Conservation (phyloP, 2,888 invertebrate species). For the Drosophila paranaensis region DNA sequence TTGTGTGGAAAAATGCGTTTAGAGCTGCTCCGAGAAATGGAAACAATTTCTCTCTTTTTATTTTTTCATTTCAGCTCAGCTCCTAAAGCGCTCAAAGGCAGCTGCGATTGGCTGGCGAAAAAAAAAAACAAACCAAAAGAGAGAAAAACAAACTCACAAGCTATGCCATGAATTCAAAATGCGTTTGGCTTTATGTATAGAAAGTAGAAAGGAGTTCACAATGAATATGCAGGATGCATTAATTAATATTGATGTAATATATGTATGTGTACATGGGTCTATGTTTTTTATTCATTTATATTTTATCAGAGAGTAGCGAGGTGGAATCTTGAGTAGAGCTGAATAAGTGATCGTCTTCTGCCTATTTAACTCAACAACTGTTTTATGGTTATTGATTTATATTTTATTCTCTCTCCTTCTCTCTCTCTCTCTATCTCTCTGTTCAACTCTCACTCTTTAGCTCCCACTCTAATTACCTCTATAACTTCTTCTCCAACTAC, state of each 20-base stretch:
- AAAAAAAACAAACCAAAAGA: background rate
- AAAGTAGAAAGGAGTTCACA: background rate
- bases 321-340: background rate
- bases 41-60: conserved; percentile 26
- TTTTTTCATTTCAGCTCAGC: conserved; percentile 24
- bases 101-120: conserved; percentile 28
- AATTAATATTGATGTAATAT: conserved; percentile 1
- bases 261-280: background rate
- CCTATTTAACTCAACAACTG: too few species aligned
- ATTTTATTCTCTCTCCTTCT: too few species aligned
- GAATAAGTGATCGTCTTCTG: too few species aligned
- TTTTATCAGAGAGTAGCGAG: background rate
- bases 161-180: conserved; percentile 28
- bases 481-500: too few species aligned
- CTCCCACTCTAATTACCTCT: too few species aligned
- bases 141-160: conserved; percentile 11
- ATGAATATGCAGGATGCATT: background rate
- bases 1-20: conserved; percentile 38
- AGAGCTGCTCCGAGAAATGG: conserved; percentile 31
- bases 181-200: conserved; percentile 5
- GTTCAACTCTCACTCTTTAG: too few species aligned
- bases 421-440: too few species aligned
- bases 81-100: conserved; percentile 19
- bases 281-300: too few species aligned
- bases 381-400: too few species aligned